These are phyloP conservation scores for Ranitomeya imitator DNA, from an alignment of 2,113 vertebrate genomes.

Conservation along the genomic window DNA sequence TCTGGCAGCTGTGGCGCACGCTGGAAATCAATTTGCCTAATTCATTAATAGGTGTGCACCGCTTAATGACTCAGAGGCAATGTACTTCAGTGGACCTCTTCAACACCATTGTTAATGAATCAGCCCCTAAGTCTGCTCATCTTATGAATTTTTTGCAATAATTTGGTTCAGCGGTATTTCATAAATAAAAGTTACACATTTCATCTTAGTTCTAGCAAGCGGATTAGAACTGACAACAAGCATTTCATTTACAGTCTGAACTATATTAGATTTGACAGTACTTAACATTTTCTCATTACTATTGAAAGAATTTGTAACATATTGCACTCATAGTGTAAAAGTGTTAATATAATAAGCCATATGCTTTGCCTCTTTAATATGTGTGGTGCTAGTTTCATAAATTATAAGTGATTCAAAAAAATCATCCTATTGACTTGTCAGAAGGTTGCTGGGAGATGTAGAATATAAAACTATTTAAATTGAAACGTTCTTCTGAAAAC, in stretches of 20 bases:
- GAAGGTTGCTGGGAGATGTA: constrained; percentile 34
- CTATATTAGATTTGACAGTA: constrained; percentile 25
- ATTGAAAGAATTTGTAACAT: constrained; percentile 26
- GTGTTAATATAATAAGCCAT: constrained; percentile 51
- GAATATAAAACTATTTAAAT: constrained; percentile 28
- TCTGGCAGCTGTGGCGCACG: too few relatives aligned
- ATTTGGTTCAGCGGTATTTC: background rate
- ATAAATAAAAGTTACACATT: background rate
- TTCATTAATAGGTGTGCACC: too few relatives aligned
- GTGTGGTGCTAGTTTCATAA: constrained; percentile 33
- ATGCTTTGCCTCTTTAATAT: constrained; percentile 48
- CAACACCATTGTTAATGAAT: too few relatives aligned
- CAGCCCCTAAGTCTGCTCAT: background rate
- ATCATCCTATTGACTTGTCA: constrained; percentile 48
- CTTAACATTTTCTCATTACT: constrained; percentile 29
- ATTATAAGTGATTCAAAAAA: constrained; percentile 48
- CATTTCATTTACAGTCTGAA: constrained; percentile 14
- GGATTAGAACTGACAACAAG: constrained; percentile 14
- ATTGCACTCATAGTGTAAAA: background rate
- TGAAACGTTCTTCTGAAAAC: constrained; percentile 36
- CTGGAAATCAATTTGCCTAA: too few relatives aligned
- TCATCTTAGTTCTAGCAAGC: background rate
- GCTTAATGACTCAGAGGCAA: too few relatives aligned
- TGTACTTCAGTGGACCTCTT: too few relatives aligned
- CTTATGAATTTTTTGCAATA: background rate